Evolutionary conservation across 2,888 invertebrate species (phyloP), one percentile per base, ranked within the genome.

Genomic region (Epirrhoe alternata): DNA sequence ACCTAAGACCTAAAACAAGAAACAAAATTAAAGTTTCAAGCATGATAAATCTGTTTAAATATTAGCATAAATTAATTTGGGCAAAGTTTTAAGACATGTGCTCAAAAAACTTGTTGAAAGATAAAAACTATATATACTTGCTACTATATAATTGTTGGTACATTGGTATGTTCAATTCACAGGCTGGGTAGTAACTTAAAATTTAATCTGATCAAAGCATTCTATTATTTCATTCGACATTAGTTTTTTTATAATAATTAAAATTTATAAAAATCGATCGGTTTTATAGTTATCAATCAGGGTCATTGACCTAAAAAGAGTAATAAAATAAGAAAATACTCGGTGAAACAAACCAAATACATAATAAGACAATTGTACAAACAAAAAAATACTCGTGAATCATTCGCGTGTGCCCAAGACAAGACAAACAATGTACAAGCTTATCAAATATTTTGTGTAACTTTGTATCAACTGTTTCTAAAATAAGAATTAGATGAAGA

Each of bases 1-100:
- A n/a, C n/a, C n/a, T n/a, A 38, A 12, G 17, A 55, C 42, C 55
- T 42, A 30, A 56, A 45, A 56, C 56, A 56, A 45, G 56, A 45
- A 56, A 45, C n/a, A 45, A 56, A n/a, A 31, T 52, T 30, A n/a
- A 52, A 14, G 52, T 51, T 51, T 17, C 2, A 0, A 54, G 17
- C 7, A 8, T 54, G 24, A 14, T 45, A 47, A 55, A 56, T 45
- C 45, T 30, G 56, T 31, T 56, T 14, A 16, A 8, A 14, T n/a
- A 45, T 56, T 45, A n/a, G 56, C 45, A 56, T 56, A 45, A 56
- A 56, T 56, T 45, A 24, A 45, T 31, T 56, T 14, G 10, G 1
- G 42, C 45, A 31, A 54, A 17, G 54, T 56, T 56, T n/a, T 24
- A 24, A 24, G 24, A 24, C 24, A 24, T 2, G 24, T 24, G 1